phyloP scores from a whole-genome alignment of 2,113 vertebrate genomes.

The Apodemus sylvaticus region DNA sequence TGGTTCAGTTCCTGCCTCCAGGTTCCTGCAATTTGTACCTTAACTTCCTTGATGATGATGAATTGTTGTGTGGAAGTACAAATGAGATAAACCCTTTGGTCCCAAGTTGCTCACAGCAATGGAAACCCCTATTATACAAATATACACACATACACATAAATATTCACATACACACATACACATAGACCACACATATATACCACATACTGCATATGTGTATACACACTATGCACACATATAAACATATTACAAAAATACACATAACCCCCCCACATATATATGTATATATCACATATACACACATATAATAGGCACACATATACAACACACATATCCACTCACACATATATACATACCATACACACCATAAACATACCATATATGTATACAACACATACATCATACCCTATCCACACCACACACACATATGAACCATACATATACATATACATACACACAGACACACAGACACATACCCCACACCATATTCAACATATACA shows the following conservation, averaged over 20 bases:
- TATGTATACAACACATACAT: background rate
- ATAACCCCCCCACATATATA: background rate
- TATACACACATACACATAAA: background rate
- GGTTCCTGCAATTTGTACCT: background rate
- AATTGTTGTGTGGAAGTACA: background rate
- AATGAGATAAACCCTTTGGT: background rate
- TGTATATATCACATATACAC: background rate
- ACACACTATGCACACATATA: background rate
- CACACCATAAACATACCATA: background rate
- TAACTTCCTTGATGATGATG: background rate
- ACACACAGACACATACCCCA: background rate
- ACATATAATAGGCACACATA: background rate
- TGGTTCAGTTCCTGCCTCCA: background rate
- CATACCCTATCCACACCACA: background rate
- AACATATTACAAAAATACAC: background rate
- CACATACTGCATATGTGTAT: background rate
- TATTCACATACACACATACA: background rate
- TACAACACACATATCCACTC: background rate
- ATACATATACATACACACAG: background rate
- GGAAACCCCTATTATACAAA: background rate
- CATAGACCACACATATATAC: background rate
- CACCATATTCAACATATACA: background rate
- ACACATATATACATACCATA: background rate
- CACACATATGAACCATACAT: background rate
- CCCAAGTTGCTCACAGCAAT: background rate